These are phyloP conservation scores for Drosophila quadrilineata DNA, from an alignment of 1,140 invertebrate species.

Conservation along the genomic window DNA sequence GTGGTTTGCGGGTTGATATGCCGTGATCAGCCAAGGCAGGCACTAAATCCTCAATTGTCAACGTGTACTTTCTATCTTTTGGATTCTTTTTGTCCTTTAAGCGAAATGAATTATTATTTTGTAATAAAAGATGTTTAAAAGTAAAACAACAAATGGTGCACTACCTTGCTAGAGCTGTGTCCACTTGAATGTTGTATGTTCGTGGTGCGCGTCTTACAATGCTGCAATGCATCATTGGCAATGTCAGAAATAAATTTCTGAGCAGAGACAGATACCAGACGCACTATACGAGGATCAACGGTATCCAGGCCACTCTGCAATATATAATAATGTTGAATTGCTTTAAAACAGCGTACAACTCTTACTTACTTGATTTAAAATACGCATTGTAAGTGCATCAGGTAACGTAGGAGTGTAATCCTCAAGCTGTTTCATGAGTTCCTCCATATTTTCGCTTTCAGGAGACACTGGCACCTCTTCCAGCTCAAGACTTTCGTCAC, in stretches of 20 bases:
- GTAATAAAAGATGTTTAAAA: neutral
- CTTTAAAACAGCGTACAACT: neutral
- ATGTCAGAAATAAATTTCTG: slow-evolving; percentile 99
- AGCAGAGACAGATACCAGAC: slow-evolving; percentile 95
- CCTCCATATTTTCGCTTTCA: slow-evolving; percentile 56
- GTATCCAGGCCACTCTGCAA: slow-evolving; percentile 92
- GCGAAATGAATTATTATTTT: neutral
- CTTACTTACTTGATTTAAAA: slow-evolving; percentile 84
- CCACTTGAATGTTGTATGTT: slow-evolving; percentile 83
- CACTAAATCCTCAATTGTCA: slow-evolving; percentile 97
- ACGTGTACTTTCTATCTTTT: slow-evolving; percentile 94
- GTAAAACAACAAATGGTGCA: neutral
- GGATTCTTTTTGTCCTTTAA: slow-evolving; percentile 64
- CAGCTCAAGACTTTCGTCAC: slow-evolving; percentile 45
- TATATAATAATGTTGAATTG: neutral
- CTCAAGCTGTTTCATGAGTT: slow-evolving; percentile 88
- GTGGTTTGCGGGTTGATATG: slow-evolving; percentile 96
- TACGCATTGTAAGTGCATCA: slow-evolving; percentile 89
- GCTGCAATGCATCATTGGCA: slow-evolving; percentile 97
- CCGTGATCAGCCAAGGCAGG: slow-evolving; percentile 97
- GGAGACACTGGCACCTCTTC: slow-evolving; percentile 41
- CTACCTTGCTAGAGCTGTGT: slow-evolving; percentile 64
- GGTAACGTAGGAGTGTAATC: slow-evolving; percentile 86
- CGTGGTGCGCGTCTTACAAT: slow-evolving; percentile 94
- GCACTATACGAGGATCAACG: slow-evolving; percentile 91